Evolutionary conservation across 2,113 vertebrate genomes (phyloP).

Genomic region (Phalacrocorax brasilianus): DNA sequence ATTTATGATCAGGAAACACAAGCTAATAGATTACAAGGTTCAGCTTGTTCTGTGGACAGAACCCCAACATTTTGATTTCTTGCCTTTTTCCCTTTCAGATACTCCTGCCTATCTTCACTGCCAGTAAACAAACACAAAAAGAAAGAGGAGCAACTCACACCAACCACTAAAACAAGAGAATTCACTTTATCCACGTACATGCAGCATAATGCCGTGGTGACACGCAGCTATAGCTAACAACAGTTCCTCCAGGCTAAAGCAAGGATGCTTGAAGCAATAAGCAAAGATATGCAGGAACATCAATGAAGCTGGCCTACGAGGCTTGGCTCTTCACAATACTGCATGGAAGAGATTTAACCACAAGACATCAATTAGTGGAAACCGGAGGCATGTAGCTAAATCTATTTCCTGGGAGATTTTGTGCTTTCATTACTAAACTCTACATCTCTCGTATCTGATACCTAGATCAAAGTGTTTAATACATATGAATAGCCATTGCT

Average conservation of each 20-base stretch:
- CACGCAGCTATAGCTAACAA: neutral
- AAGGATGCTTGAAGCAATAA: neutral
- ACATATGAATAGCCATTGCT: neutral
- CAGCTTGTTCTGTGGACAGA: neutral
- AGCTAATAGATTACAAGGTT: neutral
- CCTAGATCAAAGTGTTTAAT: neutral
- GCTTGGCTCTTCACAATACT: neutral
- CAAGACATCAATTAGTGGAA: neutral
- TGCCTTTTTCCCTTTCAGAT: neutral
- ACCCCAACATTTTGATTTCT: neutral
- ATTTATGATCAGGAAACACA: neutral
- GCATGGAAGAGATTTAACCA: neutral
- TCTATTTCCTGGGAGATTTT: neutral
- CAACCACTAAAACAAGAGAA: neutral
- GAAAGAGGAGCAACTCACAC: neutral
- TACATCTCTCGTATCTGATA: neutral
- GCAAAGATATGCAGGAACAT: neutral
- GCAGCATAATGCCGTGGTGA: accelerated
- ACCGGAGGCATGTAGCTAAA: accelerated
- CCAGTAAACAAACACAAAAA: neutral
- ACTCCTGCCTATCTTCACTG: neutral
- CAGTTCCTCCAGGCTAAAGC: neutral
- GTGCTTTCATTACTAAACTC: neutral
- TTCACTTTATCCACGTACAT: neutral
- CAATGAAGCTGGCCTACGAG: neutral